Percentiles rank a stretch among this genome's conserved stretches.
Conservation (phyloP, 2,888 invertebrate species). For the Synanthedon vespiformis region DNA sequence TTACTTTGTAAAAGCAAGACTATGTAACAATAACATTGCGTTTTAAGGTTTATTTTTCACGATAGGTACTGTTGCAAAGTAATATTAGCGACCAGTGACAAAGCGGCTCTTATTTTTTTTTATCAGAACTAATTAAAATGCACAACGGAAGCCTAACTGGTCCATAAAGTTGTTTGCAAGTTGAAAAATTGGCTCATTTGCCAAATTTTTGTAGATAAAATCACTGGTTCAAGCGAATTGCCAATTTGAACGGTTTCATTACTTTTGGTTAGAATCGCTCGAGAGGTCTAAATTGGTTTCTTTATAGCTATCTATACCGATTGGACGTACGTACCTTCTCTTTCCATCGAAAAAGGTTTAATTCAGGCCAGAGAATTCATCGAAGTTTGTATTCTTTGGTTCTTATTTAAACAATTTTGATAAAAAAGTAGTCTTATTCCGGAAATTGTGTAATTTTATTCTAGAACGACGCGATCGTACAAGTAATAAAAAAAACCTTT, state of each 20-base stretch:
- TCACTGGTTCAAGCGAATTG: conserved; percentile 20
- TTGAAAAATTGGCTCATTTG: conserved; percentile 15
- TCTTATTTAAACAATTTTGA: too few species aligned
- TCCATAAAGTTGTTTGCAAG: conserved; percentile 1
- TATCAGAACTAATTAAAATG: background rate
- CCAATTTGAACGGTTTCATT: conserved; percentile 39
- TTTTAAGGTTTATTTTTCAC: too few species aligned
- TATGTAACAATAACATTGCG: too few species aligned
- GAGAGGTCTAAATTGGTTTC: conserved; percentile 22
- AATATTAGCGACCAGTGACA: background rate
- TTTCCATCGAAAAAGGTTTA: conserved; percentile 8
- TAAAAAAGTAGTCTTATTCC: too few species aligned
- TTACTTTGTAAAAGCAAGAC: background rate
- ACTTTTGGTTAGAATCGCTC: conserved; percentile 24
- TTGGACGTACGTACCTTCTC: conserved; percentile 2
- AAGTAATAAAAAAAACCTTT: too few species aligned
- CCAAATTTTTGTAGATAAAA: conserved; percentile 14
- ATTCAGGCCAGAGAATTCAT: conserved; percentile 2
- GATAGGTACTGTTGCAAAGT: too few species aligned
- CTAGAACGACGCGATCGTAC: too few species aligned
- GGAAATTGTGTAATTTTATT: too few species aligned
- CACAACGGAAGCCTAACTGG: background rate
- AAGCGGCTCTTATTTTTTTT: background rate
- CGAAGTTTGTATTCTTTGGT: background rate
- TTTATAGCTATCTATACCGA: conserved; percentile 23